Evolutionary conservation across 2,797 vertebrate species (phyloP).

Genomic region (Borostomias antarcticus): DNA sequence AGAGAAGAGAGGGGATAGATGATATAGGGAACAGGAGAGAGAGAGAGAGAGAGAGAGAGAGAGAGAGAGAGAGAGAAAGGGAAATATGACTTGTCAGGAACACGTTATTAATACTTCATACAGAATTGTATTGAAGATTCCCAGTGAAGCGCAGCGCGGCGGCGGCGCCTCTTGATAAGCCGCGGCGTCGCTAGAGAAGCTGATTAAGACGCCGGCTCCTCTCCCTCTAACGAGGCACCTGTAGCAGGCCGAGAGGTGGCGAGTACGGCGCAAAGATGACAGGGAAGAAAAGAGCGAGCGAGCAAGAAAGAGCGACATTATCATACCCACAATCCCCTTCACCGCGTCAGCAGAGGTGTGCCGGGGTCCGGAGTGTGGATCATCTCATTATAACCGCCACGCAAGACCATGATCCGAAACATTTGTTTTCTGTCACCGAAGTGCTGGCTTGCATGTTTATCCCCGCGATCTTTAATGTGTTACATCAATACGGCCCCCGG

Average conservation of each 20-base stretch:
- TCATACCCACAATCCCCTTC: conserved; percentile 13
- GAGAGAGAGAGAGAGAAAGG: conserved; percentile 22
- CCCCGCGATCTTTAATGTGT: conserved; percentile 44
- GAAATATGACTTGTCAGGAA: conserved; percentile 60
- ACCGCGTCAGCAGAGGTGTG: conserved; percentile 24
- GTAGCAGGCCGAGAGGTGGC: conserved; percentile 33
- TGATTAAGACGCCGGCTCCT: conserved; percentile 61
- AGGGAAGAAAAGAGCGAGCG: conserved; percentile 40
- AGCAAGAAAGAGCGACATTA: conserved; percentile 42
- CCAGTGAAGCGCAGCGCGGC: conserved; percentile 60
- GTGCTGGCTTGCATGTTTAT: conserved; percentile 18
- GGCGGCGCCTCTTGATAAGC: conserved; percentile 59
- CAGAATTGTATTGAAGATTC: conserved; percentile 69
- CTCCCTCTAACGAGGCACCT: conserved; percentile 64
- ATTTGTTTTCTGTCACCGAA: conserved; percentile 30
- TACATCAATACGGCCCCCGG: conserved; percentile 40
- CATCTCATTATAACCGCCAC: conserved; percentile 10
- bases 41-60: conserved; percentile 15
- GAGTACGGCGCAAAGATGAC: conserved; percentile 23
- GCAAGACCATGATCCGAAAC: conserved; percentile 1
- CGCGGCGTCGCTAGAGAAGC: conserved; percentile 57
- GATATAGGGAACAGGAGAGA: conserved; percentile 57
- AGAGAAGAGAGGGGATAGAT: conserved; percentile 35
- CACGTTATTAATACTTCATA: conserved; percentile 75
- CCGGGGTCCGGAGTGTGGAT: conserved; percentile 43